Percentiles rank a stretch among this genome's conserved stretches.
Conservation (phyloP, 2,888 invertebrate species). For the Cosmia trapezina region DNA sequence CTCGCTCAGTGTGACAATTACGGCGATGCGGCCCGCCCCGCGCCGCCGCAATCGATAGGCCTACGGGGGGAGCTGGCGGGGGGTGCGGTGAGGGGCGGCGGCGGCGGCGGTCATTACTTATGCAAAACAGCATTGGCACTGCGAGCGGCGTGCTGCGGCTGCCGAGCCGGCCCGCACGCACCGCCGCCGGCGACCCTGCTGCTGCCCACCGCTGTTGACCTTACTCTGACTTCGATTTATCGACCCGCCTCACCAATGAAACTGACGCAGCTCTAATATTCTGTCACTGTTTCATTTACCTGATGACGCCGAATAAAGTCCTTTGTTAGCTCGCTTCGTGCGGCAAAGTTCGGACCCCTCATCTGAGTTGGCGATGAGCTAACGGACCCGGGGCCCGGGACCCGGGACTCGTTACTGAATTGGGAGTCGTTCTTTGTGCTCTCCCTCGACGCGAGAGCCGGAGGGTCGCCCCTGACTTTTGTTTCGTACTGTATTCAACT, state of each 20-base stretch:
- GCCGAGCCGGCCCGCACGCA: conserved; percentile 63
- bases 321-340: conserved; percentile 67
- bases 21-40: conserved; percentile 90
- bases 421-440: conserved; percentile 83
- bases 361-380: conserved; percentile 81
- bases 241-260: conserved; percentile 60
- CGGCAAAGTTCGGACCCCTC: conserved; percentile 75
- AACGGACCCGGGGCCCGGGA: conserved; percentile 74
- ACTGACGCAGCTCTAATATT: conserved; percentile 53
- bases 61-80: conserved; percentile 91
- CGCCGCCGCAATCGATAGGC: conserved; percentile 93
- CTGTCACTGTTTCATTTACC: conserved; percentile 60
- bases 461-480: conserved; percentile 83
- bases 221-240: conserved; percentile 71
- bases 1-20: conserved; percentile 90
- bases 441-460: conserved; percentile 78
- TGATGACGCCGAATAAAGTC: conserved; percentile 67
- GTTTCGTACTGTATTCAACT: conserved; percentile 76
- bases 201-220: conserved; percentile 68
- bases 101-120: conserved; percentile 85
- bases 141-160: conserved; percentile 64
- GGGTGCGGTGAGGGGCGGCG: conserved; percentile 73
- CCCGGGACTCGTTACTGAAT: conserved; percentile 78
- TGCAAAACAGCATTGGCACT: conserved; percentile 87
- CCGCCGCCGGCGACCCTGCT: conserved; percentile 63